A percentile compares a stretch with the other conserved stretches of the same genome.
Evolutionary conservation across 2,113 vertebrate genomes (phyloP).

Genomic region (Brachypteracias leptosomus): DNA sequence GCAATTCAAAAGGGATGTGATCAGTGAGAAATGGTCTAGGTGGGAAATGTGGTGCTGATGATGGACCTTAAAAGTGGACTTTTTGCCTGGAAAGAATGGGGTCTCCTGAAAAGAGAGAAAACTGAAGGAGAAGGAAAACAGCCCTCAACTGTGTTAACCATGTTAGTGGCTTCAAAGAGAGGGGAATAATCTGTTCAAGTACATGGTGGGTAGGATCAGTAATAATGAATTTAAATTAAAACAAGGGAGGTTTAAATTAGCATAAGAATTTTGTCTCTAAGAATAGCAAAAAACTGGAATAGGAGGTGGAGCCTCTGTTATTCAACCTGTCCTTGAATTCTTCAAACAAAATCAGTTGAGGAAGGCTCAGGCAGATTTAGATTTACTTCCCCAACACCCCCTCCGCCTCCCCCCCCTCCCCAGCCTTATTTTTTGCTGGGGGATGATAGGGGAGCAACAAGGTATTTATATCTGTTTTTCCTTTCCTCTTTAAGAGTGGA

Average conservation of each 20-base stretch:
- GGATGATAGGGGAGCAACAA: background rate
- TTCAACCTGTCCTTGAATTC: background rate
- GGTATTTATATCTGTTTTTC: background rate
- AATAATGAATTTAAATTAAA: slow-evolving; percentile 60
- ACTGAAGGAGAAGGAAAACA: background rate
- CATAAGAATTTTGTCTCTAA: slow-evolving; percentile 46
- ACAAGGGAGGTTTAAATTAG: slow-evolving; percentile 60
- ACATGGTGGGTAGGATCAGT: slow-evolving; percentile 34
- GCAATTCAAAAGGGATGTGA: background rate
- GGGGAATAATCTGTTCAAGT: slow-evolving; percentile 8
- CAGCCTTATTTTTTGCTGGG: background rate
- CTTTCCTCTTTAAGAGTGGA: background rate
- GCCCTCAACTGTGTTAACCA: background rate
- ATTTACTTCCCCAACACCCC: background rate
- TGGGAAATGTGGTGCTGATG: background rate
- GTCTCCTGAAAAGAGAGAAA: background rate
- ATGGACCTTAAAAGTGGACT: background rate
- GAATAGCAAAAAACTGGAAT: slow-evolving; percentile 37
- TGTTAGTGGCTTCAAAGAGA: background rate
- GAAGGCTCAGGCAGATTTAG: background rate
- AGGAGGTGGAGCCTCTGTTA: slow-evolving; percentile 13
- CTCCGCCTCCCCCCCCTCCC: no score
- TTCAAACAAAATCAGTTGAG: background rate
- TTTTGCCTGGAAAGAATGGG: background rate
- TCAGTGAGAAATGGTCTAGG: background rate